These are phyloP conservation scores for Hyperopisus bebe DNA, from an alignment of 2,113 vertebrate species.

Conservation along the genomic window DNA sequence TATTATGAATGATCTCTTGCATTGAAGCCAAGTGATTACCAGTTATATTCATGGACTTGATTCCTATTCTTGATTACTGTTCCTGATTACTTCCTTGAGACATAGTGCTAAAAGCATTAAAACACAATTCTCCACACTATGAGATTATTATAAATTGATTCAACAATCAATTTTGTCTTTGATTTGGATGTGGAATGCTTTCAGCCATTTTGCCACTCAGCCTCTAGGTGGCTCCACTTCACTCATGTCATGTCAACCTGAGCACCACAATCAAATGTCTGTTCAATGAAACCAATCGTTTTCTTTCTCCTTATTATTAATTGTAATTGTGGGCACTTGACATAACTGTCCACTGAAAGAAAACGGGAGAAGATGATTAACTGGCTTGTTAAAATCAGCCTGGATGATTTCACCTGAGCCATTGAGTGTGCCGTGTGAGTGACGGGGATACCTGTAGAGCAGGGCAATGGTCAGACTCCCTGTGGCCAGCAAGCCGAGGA, in stretches of 20 bases:
- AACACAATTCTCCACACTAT: not conserved
- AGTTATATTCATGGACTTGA: not conserved
- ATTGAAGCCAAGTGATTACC: not conserved
- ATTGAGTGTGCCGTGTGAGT: not conserved
- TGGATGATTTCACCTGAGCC: not conserved
- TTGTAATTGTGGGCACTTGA: not conserved
- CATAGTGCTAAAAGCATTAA: not conserved
- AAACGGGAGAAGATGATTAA: not conserved
- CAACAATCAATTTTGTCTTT: not conserved
- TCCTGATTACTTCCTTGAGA: not conserved
- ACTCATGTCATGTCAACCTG: not conserved
- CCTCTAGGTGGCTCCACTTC: not conserved
- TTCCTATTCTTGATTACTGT: not conserved
- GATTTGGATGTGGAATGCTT: not conserved
- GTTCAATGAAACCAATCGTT: not conserved
- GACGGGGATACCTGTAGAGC: conserved; percentile 30
- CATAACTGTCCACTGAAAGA: not conserved
- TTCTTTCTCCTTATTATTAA: not conserved
- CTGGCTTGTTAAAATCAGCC: not conserved
- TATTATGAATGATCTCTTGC: not conserved
- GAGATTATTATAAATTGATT: not conserved
- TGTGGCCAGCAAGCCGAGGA: conserved; percentile 26
- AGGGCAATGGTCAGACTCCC: conserved; percentile 23
- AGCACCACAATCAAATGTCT: not conserved
- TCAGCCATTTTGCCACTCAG: not conserved